phyloP scores from a whole-genome alignment of 2,113 vertebrate genomes.

The Nothoprocta perdicaria region DNA sequence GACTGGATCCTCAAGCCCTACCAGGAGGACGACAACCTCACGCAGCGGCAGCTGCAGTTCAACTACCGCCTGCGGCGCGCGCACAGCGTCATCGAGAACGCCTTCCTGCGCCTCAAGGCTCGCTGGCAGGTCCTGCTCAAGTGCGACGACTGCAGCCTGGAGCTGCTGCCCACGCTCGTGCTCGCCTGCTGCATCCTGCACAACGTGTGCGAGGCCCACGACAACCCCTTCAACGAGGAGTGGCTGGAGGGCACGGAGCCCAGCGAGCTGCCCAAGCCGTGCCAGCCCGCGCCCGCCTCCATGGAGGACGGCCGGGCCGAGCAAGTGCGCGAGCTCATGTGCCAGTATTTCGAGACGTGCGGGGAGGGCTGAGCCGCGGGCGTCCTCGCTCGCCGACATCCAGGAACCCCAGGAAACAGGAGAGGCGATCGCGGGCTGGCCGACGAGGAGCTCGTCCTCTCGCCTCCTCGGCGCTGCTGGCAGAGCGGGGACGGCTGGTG shows the following conservation, averaged over 20 bases:
- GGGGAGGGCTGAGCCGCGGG: constrained; percentile 43
- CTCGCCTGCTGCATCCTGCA: constrained; percentile 79
- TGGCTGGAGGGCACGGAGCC: constrained; percentile 72
- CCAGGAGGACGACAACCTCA: constrained; percentile 56
- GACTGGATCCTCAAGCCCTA: constrained; percentile 81
- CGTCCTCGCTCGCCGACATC: not conserved
- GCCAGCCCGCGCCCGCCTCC: not conserved
- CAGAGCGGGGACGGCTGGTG: accelerated
- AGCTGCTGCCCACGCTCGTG: constrained; percentile 76
- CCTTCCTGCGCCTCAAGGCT: constrained; percentile 75
- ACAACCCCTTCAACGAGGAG: constrained; percentile 73
- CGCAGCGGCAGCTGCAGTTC: constrained; percentile 70
- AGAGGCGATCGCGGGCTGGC: accelerated
- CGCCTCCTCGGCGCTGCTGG: accelerated
- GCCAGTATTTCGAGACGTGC: constrained; percentile 80
- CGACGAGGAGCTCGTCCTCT: not conserved
- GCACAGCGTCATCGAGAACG: constrained; percentile 67
- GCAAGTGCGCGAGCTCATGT: constrained; percentile 80
- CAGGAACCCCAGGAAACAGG: accelerated
- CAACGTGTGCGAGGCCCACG: constrained; percentile 75
- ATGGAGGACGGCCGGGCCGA: constrained; percentile 75
- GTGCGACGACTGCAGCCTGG: constrained; percentile 71
- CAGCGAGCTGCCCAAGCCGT: constrained; percentile 55
- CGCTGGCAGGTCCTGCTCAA: constrained; percentile 81
- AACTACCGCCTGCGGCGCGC: constrained; percentile 73